phyloP scores from a whole-genome alignment of 1,140 invertebrate genomes.

The Zaprionus nigranus region DNA sequence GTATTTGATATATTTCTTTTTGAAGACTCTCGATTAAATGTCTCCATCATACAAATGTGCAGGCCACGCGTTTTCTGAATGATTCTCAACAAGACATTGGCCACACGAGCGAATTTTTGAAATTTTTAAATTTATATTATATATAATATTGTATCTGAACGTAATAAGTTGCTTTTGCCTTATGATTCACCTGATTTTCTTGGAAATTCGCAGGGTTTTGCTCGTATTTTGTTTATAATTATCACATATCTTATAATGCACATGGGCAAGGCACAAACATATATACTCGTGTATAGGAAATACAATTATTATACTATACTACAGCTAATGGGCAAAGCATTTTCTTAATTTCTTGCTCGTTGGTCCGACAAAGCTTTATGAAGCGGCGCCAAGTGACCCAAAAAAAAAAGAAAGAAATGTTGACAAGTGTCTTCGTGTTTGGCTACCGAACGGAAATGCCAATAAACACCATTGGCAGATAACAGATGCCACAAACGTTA shows the following conservation, averaged over 20 bases:
- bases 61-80: conserved; percentile 67
- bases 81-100: conserved; percentile 52
- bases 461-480: conserved; percentile 53
- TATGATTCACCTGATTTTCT: conserved; percentile 66
- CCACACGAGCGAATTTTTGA: conserved; percentile 73
- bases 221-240: conserved; percentile 66
- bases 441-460: conserved; percentile 69
- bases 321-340: conserved; percentile 4
- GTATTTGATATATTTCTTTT: conserved; percentile 5
- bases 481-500: conserved; percentile 19
- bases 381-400: conserved; percentile 52
- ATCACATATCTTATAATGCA: conserved; percentile 29
- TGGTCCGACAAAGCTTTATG: conserved; percentile 17
- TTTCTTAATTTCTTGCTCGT: background rate
- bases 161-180: conserved; percentile 38
- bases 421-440: conserved; percentile 56
- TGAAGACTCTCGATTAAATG: conserved; percentile 5
- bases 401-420: conserved; percentile 29
- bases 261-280: conserved; percentile 8
- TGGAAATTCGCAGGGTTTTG: conserved; percentile 60
- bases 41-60: background rate
- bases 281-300: conserved; percentile 1
- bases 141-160: conserved; percentile 28
- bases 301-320: conserved; percentile 5
- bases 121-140: conserved; percentile 55